Percentiles rank a stretch among this genome's conserved stretches.
phyloP scores from a whole-genome alignment of 2,113 vertebrate genomes.

The Anguilla rostrata region DNA sequence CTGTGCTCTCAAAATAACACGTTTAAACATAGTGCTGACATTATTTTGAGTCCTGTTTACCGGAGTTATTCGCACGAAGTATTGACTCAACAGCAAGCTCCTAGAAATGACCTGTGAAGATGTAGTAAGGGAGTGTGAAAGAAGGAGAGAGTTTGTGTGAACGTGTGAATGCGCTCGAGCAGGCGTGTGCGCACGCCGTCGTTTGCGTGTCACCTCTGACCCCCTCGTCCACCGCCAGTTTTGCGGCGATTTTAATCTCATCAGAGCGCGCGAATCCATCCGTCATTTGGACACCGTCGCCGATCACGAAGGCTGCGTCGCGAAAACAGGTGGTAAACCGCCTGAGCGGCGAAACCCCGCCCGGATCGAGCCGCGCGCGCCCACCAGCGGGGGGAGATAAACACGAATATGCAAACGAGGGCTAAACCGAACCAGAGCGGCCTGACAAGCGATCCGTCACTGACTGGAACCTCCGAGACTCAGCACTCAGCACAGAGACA shows the following conservation, averaged over 20 bases:
- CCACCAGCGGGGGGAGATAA: neutral
- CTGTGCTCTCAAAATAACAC: neutral
- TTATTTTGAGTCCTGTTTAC: neutral
- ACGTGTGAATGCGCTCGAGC: neutral
- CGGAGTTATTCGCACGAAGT: neutral
- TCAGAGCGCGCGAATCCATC: neutral
- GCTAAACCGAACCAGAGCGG: neutral
- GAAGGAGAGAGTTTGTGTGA: no score
- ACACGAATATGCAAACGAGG: neutral
- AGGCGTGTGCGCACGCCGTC: no score
- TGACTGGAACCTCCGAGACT: neutral
- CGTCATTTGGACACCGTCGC: neutral
- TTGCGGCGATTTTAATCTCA: neutral
- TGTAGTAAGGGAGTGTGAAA: neutral
- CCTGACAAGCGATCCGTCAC: neutral
- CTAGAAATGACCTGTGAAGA: neutral
- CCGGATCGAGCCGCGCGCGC: neutral
- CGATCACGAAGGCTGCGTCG: neutral
- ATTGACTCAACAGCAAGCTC: neutral
- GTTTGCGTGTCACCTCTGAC: neutral
- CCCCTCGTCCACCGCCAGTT: neutral
- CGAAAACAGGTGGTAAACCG: neutral
- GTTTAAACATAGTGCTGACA: neutral
- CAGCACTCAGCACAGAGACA: neutral
- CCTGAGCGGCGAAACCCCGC: neutral